phyloP scores from a whole-genome alignment of 2,113 vertebrate species.

The Amblyornis subalaris region DNA sequence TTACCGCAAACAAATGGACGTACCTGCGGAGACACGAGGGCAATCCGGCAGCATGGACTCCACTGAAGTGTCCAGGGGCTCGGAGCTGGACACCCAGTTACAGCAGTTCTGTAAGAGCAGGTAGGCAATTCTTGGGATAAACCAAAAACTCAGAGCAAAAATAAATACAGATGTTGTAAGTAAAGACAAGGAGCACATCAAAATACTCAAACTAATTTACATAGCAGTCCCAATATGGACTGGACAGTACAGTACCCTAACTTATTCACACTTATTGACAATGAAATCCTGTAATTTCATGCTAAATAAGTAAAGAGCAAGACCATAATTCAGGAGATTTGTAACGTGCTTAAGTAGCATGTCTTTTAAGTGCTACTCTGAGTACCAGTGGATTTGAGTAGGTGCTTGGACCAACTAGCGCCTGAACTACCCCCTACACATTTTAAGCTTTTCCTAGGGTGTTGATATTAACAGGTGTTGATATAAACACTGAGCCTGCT shows the following conservation, averaged over 20 bases:
- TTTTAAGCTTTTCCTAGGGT: neutral
- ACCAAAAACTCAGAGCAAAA: neutral
- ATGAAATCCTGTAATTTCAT: neutral
- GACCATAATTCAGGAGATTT: neutral
- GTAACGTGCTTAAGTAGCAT: neutral
- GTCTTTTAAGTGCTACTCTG: neutral
- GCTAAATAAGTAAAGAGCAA: neutral
- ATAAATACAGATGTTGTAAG: neutral
- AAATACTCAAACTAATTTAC: neutral
- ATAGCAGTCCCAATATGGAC: neutral
- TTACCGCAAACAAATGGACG: neutral
- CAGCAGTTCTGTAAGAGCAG: slow-evolving; percentile 83
- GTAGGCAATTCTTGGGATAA: slow-evolving; percentile 21
- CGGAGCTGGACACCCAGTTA: slow-evolving; percentile 95
- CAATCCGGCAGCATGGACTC: slow-evolving; percentile 95
- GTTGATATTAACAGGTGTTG: neutral
- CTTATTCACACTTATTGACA: fast-evolving
- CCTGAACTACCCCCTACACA: neutral
- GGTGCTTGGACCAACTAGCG: neutral
- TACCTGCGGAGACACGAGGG: slow-evolving; percentile 95
- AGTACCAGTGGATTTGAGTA: neutral
- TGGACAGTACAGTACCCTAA: neutral
- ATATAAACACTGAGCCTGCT: neutral
- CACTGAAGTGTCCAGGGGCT: slow-evolving; percentile 87
- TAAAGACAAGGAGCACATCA: neutral